These are phyloP conservation scores for Trichomalopsis sarcophagae DNA, from an alignment of 1,140 invertebrate genomes.

Conservation along the genomic window DNA sequence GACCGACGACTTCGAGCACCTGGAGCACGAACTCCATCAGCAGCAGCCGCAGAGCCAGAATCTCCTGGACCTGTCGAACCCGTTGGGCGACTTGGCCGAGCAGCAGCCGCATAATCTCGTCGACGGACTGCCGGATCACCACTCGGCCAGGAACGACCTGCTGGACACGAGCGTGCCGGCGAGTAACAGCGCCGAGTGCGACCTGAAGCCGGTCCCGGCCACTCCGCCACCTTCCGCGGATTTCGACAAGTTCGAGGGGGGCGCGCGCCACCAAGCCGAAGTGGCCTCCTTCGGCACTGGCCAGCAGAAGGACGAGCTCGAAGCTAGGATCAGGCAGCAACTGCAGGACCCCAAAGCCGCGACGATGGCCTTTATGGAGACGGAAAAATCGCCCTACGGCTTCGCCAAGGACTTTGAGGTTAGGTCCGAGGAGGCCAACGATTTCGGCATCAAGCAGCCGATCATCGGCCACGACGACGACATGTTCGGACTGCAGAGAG, in stretches of 20 bases:
- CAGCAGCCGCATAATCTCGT: slow-evolving; percentile 41
- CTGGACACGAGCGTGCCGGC: slow-evolving; percentile 58
- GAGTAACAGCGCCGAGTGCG: slow-evolving; percentile 45
- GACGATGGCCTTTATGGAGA: slow-evolving; percentile 75
- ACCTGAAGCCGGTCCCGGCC: slow-evolving; percentile 63
- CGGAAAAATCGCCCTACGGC: slow-evolving; percentile 56
- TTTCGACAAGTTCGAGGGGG: slow-evolving; percentile 57
- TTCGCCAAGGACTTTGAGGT: slow-evolving; percentile 23
- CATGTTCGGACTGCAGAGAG: neutral
- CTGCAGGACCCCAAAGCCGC: slow-evolving; percentile 66
- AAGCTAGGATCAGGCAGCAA: slow-evolving; percentile 56
- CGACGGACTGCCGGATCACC: slow-evolving; percentile 52
- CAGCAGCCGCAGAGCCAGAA: slow-evolving; percentile 26
- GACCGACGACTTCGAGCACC: slow-evolving; percentile 83
- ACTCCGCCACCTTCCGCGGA: slow-evolving; percentile 71
- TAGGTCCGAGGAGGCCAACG: neutral
- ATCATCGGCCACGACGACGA: neutral
- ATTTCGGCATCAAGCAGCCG: neutral
- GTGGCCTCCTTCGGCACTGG: slow-evolving; percentile 35
- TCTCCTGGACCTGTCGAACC: neutral
- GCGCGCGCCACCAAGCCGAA: slow-evolving; percentile 57
- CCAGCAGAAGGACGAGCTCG: slow-evolving; percentile 58
- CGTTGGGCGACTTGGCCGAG: slow-evolving; percentile 33
- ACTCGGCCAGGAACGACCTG: slow-evolving; percentile 33
- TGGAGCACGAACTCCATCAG: slow-evolving; percentile 74